Evolutionary conservation across 2,113 vertebrate species (phyloP).

Genomic region (Motacilla tschutschensis): DNA sequence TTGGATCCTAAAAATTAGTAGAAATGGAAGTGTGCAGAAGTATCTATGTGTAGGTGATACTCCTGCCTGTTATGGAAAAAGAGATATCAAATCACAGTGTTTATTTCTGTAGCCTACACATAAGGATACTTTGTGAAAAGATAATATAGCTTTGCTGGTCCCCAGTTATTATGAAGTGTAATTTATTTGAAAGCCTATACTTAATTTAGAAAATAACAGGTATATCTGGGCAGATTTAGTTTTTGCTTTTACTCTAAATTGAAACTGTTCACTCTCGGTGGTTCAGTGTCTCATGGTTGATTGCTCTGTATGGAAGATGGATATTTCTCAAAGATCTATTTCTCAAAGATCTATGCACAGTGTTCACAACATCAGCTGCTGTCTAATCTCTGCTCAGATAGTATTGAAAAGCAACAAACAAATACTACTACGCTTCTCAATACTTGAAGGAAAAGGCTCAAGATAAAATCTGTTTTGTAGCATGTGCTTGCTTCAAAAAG

Average conservation of each 20-base stretch:
- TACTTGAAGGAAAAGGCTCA: neutral
- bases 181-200: neutral
- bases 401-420: neutral
- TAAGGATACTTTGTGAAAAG: neutral
- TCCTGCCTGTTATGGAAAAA: neutral
- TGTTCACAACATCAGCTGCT: neutral
- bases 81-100: neutral
- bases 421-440: neutral
- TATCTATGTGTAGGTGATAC: neutral
- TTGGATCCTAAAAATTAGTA: neutral
- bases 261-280: neutral
- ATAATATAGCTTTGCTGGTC: neutral
- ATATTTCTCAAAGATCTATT: slow-evolving; percentile 4
- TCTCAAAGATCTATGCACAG: neutral
- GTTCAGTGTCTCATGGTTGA: neutral
- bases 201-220: neutral
- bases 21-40: neutral
- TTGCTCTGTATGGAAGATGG: neutral
- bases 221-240: neutral
- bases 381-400: neutral
- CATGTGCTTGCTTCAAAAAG: neutral
- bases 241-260: neutral
- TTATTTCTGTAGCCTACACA: neutral
- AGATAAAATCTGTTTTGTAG: neutral
- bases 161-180: neutral